These are phyloP conservation scores for Elephantulus edwardii DNA, from an alignment of 2,113 vertebrate genomes.

Conservation along the genomic window DNA sequence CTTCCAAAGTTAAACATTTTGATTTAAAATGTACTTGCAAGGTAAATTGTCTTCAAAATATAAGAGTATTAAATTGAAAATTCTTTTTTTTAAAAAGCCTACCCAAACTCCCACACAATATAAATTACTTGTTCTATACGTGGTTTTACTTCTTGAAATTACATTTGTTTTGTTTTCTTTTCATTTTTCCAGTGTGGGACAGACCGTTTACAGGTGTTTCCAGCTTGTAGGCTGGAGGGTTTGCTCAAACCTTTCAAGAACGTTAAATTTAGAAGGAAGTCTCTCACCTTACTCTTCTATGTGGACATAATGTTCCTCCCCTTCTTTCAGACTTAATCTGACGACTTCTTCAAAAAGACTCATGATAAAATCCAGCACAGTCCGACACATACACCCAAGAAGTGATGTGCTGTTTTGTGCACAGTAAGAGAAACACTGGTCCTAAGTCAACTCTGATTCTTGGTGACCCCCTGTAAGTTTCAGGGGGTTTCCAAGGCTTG, in stretches of 20 bases:
- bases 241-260: background rate
- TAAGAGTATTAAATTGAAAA: conserved; percentile 68
- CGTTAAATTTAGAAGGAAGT: background rate
- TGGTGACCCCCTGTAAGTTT: background rate
- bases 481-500: background rate
- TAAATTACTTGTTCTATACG: conserved; percentile 54
- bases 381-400: background rate
- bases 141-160: conserved; percentile 66
- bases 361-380: conserved; percentile 13
- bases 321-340: background rate
- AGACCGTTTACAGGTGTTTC: conserved; percentile 51
- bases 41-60: conserved; percentile 39
- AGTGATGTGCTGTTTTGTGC: background rate
- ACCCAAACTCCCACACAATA: conserved; percentile 46
- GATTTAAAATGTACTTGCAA: background rate
- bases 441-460: background rate
- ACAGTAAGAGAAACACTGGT: background rate
- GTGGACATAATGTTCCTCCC: background rate
- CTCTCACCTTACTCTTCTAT: background rate
- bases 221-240: conserved; percentile 21
- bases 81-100: background rate
- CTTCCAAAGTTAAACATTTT: conserved; percentile 14
- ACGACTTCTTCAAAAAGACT: conserved; percentile 1
- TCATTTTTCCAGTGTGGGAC: conserved; percentile 51
- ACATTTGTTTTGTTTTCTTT: conserved; percentile 67